phyloP scores from a whole-genome alignment of 2,113 vertebrate species.

The Callospermophilus lateralis region DNA sequence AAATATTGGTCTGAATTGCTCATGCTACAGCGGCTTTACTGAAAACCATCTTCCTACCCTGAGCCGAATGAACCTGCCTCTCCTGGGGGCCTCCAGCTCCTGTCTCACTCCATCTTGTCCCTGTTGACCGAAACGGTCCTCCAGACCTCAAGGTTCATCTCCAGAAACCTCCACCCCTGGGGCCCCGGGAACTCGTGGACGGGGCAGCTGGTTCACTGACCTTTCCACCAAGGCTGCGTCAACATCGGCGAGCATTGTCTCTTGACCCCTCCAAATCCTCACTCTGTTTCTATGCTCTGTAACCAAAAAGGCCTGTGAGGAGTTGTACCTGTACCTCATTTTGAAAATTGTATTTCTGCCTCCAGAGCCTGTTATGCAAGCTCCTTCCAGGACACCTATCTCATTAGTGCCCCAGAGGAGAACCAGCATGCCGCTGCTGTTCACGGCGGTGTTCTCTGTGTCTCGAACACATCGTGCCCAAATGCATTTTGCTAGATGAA shows the following conservation, averaged over 20 bases:
- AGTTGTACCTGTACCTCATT: not conserved
- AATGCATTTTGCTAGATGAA: not conserved
- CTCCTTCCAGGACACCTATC: no score
- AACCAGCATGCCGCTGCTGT: not conserved
- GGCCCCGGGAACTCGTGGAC: not conserved
- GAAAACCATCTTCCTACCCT: not conserved
- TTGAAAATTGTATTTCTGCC: not conserved
- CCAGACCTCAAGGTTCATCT: not conserved
- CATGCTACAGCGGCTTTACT: not conserved
- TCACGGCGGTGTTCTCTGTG: not conserved
- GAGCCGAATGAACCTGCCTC: not conserved
- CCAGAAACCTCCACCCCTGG: not conserved
- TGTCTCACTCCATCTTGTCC: not conserved
- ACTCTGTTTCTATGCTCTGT: not conserved
- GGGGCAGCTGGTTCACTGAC: not conserved
- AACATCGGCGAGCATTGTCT: not conserved
- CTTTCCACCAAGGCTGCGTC: not conserved
- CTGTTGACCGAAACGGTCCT: no score
- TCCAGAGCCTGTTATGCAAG: not conserved
- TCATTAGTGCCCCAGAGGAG: not conserved
- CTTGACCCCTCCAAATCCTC: not conserved
- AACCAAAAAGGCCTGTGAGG: not conserved
- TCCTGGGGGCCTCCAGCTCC: not conserved
- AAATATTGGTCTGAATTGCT: constrained; percentile 1
- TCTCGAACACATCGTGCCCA: not conserved